Base-by-base conservation (phyloP, 2,888 invertebrate species). In the Drosophila quinaria region DNA sequence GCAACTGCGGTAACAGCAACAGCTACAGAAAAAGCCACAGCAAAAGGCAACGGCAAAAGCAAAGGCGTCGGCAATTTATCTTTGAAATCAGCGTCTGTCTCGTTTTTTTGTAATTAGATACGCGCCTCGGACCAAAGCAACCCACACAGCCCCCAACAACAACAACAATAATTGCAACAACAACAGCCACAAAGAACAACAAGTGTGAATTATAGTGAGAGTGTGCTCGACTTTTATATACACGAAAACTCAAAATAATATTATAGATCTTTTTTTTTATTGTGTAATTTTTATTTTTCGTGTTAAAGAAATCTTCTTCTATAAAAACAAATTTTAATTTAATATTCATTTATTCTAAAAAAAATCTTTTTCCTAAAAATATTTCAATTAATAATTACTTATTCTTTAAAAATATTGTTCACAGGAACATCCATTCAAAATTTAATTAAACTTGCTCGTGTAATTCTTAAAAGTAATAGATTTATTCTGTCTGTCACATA, bases 61-160 rank as follows among this genome's bases (percentile, higher is more conserved):
- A n/a, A 44, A 19, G 35, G 52, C 69, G 89, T 78, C 85, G 85
- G 85, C 85, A 88, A 89, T 86, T 89, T 86, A 86, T 86, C 85
- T 86, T 86, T 86, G 85, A 86, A 86, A 86, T 86, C 90, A 86
- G 87, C 88, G 83, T 77, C 83, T 86, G 86, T 77, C 86, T 88
- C 70, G 65, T 74, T 87, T 70, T 80, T 80, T 86, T 88, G 88
- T 83, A 83, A 83, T 83, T 88, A 83, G 82, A 83, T 83, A 83
- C 82, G 88, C 88, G 86, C 67, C 29, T 66, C 55, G 73, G 49
- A 58, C 51, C 64, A 35, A 35, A 52, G 68, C 82, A 77, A 80
- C 88, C 82, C 86, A 88, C 82, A 86, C 86, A 70, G 56, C 81
- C 63, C 70, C 49, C 68, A 54, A 56, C 59, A 56, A 47, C 46